Conservation (phyloP, 92 coral and sea anemone species). For the Porites lobata region DNA sequence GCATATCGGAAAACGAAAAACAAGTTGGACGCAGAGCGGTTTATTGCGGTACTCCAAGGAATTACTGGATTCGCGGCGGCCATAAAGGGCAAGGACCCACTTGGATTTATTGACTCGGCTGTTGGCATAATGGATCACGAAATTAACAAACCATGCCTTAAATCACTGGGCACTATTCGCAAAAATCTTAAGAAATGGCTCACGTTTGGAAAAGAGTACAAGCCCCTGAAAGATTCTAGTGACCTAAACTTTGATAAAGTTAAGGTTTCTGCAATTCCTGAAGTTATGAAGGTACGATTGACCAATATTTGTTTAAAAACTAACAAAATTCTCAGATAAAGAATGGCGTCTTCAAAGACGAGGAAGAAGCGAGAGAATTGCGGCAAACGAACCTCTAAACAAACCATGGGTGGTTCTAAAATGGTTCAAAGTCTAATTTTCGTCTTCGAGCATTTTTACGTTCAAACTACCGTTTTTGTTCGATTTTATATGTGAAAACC, state of each 20-base stretch:
- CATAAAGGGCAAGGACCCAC: neutral
- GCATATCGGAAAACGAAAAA: neutral
- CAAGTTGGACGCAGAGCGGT: neutral
- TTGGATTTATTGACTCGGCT: neutral
- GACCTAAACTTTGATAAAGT: conserved; percentile 21
- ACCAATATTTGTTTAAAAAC: neutral
- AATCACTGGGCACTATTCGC: neutral
- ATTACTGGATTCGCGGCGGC: neutral
- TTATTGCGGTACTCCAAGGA: conserved; percentile 1
- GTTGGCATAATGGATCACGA: neutral
- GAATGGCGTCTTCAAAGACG: too few species aligned
- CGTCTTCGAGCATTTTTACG: too few species aligned
- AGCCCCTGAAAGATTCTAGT: neutral
- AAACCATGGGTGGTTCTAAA: too few species aligned
- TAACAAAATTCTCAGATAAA: too few species aligned
- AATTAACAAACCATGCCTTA: neutral
- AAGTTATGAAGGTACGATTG: conserved; percentile 6
- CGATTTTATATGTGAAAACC: too few species aligned
- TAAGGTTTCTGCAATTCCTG: conserved; percentile 16
- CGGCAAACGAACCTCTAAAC: too few species aligned
- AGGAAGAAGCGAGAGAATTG: too few species aligned
- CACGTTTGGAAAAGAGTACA: conserved; percentile 22
- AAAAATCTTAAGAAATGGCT: conserved; percentile 1
- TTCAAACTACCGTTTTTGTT: too few species aligned
- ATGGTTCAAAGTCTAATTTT: too few species aligned